Percentiles rank a stretch among this genome's conserved stretches.
Evolutionary conservation across 2,113 vertebrate species (phyloP).

Genomic region (Austrofundulus limnaeus): DNA sequence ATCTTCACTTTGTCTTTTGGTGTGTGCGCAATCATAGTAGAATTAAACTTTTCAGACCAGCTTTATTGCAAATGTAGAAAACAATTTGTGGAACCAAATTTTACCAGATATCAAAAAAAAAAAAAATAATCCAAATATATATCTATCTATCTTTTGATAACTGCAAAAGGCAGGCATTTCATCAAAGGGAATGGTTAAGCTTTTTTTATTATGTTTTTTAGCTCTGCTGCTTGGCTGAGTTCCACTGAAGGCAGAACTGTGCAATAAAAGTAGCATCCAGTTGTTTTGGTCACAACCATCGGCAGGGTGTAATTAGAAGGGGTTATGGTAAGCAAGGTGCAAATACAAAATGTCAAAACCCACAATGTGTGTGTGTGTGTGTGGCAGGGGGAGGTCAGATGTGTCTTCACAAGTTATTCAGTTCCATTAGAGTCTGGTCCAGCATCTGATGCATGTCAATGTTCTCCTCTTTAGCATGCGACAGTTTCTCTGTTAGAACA

Average conservation of each 20-base stretch:
- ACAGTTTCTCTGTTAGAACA: conserved; percentile 97
- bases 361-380: conserved; percentile 11
- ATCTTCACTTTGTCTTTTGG: conserved; percentile 68
- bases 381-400: conserved; percentile 60
- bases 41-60: conserved; percentile 50
- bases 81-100: conserved; percentile 58
- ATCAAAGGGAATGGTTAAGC: conserved; percentile 59
- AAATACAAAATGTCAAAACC: conserved; percentile 78
- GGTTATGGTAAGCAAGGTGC: conserved; percentile 86
- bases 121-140: no score
- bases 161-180: conserved; percentile 79
- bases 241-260: conserved; percentile 78
- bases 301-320: conserved; percentile 43
- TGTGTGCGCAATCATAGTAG: conserved; percentile 63
- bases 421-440: conserved; percentile 99
- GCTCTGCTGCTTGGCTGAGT: conserved; percentile 76
- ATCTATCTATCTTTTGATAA: conserved; percentile 24
- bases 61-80: conserved; percentile 55
- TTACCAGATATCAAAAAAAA: conserved; percentile 49
- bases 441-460: conserved; percentile 99
- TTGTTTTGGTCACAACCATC: conserved; percentile 58
- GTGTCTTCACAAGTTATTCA: conserved; percentile 98
- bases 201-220: conserved; percentile 71
- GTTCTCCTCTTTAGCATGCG: conserved; percentile 99
- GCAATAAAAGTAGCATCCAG: conserved; percentile 59